Conservation (phyloP, 2,113 vertebrate genomes). For the Myrmecophaga tridactyla region DNA sequence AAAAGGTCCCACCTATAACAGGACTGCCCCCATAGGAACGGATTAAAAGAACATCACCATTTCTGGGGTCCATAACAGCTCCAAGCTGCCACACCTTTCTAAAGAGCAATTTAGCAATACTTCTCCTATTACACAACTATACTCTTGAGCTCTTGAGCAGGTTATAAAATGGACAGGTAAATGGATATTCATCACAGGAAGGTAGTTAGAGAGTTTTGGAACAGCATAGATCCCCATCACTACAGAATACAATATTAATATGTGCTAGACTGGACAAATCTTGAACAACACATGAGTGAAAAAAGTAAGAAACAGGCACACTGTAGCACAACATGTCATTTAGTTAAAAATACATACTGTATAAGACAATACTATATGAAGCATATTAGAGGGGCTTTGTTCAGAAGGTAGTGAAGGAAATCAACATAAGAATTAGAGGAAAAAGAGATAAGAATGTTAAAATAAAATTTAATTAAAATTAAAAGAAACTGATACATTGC, state of each 20-base stretch:
- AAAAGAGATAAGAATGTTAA: background rate
- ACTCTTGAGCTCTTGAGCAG: too few relatives aligned
- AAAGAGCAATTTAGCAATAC: background rate
- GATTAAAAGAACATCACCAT: too few relatives aligned
- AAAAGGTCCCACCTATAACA: too few relatives aligned
- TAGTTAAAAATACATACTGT: background rate
- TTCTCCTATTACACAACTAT: background rate
- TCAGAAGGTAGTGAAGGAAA: background rate
- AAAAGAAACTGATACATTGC: background rate
- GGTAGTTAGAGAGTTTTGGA: background rate
- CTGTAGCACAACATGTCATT: background rate
- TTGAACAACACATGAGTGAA: background rate
- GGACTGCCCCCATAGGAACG: too few relatives aligned
- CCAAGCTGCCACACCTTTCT: background rate
- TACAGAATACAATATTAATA: background rate
- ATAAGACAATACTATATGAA: background rate
- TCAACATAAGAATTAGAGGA: background rate
- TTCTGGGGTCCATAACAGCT: too few relatives aligned
- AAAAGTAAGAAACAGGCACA: background rate
- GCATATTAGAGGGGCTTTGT: background rate
- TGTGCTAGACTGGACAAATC: background rate
- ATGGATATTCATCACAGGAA: background rate
- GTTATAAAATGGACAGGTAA: background rate
- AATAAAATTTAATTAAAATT: background rate
- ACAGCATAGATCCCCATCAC: background rate